Percentiles rank a stretch among this genome's conserved stretches.
These are phyloP conservation scores for Hedychridium roseum DNA, from an alignment of 2,888 invertebrate genomes.

Conservation along the genomic window DNA sequence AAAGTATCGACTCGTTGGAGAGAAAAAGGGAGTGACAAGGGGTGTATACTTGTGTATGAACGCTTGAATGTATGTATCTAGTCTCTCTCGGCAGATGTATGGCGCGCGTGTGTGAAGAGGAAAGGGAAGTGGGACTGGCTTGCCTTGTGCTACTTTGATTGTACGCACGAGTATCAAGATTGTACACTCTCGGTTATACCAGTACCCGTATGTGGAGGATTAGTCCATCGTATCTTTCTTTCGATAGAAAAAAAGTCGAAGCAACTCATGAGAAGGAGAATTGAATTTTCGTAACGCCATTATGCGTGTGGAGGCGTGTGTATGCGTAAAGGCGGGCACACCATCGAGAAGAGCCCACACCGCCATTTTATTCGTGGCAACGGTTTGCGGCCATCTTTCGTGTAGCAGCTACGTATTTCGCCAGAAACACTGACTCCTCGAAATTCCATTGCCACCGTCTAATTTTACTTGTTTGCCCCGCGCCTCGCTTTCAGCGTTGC, in stretches of 20 bases:
- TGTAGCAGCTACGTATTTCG: slow-evolving; percentile 26
- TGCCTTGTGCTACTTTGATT: slow-evolving; percentile 39
- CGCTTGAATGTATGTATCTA: not conserved
- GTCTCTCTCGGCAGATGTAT: no score
- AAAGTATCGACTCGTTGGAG: slow-evolving; percentile 12
- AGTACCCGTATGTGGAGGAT: slow-evolving; percentile 22
- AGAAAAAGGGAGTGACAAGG: not conserved
- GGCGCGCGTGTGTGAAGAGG: slow-evolving; percentile 15
- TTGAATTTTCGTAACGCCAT: slow-evolving; percentile 4
- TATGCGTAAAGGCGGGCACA: not conserved
- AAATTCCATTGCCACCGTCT: slow-evolving; percentile 37
- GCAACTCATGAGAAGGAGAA: not conserved
- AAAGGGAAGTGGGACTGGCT: slow-evolving; percentile 39
- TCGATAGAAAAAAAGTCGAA: slow-evolving; percentile 3
- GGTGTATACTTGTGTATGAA: not conserved
- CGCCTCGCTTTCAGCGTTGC: no score
- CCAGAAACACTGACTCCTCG: slow-evolving; percentile 27
- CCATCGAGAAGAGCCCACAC: slow-evolving; percentile 6
- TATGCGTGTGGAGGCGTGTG: not conserved
- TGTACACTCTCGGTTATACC: slow-evolving; percentile 20
- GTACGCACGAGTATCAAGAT: slow-evolving; percentile 30
- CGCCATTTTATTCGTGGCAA: slow-evolving; percentile 47
- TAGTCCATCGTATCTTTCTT: slow-evolving; percentile 4
- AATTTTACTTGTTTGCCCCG: slow-evolving; percentile 41
- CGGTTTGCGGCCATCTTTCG: slow-evolving; percentile 49